A percentile compares a stretch with the other conserved stretches of the same genome.
These are phyloP conservation scores for Zeuzera pyrina DNA, from an alignment of 2,888 invertebrate species.

Conservation along the genomic window DNA sequence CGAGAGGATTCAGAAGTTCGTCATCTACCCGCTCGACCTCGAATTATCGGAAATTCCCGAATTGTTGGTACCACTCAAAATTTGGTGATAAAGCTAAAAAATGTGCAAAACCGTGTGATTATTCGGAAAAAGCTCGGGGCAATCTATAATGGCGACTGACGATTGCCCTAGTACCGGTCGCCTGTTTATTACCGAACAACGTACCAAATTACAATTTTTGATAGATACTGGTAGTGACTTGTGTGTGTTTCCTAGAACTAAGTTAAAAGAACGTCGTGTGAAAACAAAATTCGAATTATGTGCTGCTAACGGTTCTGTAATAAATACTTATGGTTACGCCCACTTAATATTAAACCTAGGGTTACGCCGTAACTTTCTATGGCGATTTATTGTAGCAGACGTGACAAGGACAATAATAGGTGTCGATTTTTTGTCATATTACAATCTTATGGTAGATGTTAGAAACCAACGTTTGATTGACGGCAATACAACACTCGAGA, in stretches of 20 bases:
- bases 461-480: constrained; percentile 3
- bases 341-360: constrained; percentile 18
- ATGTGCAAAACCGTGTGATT: constrained; percentile 5
- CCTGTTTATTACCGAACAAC: constrained; percentile 7
- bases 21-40: too few species aligned
- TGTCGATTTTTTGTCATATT: constrained; percentile 16
- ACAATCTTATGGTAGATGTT: constrained; percentile 9
- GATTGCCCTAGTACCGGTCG: constrained; percentile 2
- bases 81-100: constrained; percentile 1
- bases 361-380: constrained; percentile 16
- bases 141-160: constrained; percentile 6
- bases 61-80: constrained; percentile 7
- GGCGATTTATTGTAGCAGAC: constrained; percentile 22
- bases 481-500: too few species aligned
- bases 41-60: too few species aligned
- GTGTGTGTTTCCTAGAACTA: constrained; percentile 11
- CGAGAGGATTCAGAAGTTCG: too few species aligned
- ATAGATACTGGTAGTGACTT: constrained; percentile 12
- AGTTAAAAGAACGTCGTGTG: constrained; percentile 8
- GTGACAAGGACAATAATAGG: constrained; percentile 23
- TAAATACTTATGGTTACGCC: constrained; percentile 17
- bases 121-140: constrained; percentile 6
- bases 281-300: constrained; percentile 8
- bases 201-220: constrained; percentile 2
- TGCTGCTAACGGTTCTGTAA: constrained; percentile 20